Evolutionary conservation across 2,113 vertebrate genomes (phyloP), one percentile per base, ranked within the genome.

Genomic region (Piaya cayana): DNA sequence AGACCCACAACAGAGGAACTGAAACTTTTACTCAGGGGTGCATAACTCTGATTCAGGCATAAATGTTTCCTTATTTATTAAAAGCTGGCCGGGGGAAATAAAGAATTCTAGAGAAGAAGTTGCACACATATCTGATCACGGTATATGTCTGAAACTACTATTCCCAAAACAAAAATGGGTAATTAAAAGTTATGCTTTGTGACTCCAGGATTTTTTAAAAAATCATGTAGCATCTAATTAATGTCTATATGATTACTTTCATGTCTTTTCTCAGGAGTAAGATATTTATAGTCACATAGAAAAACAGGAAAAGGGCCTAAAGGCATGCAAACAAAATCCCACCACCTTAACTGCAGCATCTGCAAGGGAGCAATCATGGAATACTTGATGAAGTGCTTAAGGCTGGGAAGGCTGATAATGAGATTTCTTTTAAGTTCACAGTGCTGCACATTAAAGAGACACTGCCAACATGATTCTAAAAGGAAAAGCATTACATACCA

Each of bases 401-500:
- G 90, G 94, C 86, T 86, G 94, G 83, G 72, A 96, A 93, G 90
- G 92, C 79, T 95, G 92, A 95, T 94, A 96, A 97, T 93, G 91
- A 95, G 86, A 78, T 90, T 88, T 89, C 90, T 94, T 95, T 96
- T 78, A 95, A 93, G 92, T 96, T 94, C 77, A 62, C 37, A 68
- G 86, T 10, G 62, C 86, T 84, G 60, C 86, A 95, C 86, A 80
- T 93, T 95, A 96, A 96, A 97, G 94, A 96, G 47, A 71, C 30
- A 71, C 36, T 55, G 34, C 53, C 50, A 92, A 56, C 23, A 68
- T 47, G 37, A 69, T 79, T 79, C 68, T 90, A 70, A 88, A 82
- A 82, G 68, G 49, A 77, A 79, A 92, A 79, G 36, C 52, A 93
- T 59, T 56, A 70, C 75, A 86, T 20, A 79, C 72, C 50, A 87